Percentiles rank a stretch among this genome's conserved stretches.
Evolutionary conservation across 2,888 invertebrate genomes (phyloP).

Genomic region (Nymphalis polychloros): DNA sequence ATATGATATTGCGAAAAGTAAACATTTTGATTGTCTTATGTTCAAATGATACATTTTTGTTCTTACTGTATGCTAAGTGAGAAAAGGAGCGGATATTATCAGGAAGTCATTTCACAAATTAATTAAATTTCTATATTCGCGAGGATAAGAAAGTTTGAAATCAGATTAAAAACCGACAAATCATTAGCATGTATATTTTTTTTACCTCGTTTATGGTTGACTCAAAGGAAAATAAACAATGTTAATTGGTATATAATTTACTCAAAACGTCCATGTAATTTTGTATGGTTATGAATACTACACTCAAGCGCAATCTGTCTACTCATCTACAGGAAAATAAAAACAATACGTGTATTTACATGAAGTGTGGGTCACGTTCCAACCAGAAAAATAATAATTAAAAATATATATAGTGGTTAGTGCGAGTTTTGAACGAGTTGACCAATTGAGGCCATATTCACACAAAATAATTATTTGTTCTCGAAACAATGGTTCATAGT

Average conservation of each 20-base stretch:
- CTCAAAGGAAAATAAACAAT: not conserved
- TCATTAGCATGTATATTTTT: not conserved
- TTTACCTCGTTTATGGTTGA: not conserved
- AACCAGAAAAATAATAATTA: not conserved
- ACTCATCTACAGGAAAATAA: not conserved
- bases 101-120: not conserved
- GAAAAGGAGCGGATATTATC: conserved; percentile 1
- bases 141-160: conserved; percentile 4
- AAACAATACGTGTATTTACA: not conserved
- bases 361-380: not conserved
- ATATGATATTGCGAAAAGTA: too few relatives aligned
- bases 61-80: not conserved
- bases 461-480: too few relatives aligned
- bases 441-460: too few relatives aligned
- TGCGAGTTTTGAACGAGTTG: too few relatives aligned
- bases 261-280: not conserved
- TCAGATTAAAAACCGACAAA: conserved; percentile 1
- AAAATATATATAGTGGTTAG: too few relatives aligned
- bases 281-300: not conserved
- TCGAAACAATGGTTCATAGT: too few relatives aligned
- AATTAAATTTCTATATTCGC: not conserved
- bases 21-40: too few relatives aligned
- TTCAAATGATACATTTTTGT: too few relatives aligned
- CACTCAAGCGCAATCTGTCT: not conserved
- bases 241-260: not conserved